These are phyloP conservation scores for Solen grandis DNA, from an alignment of 1,140 invertebrate species.

Conservation along the genomic window DNA sequence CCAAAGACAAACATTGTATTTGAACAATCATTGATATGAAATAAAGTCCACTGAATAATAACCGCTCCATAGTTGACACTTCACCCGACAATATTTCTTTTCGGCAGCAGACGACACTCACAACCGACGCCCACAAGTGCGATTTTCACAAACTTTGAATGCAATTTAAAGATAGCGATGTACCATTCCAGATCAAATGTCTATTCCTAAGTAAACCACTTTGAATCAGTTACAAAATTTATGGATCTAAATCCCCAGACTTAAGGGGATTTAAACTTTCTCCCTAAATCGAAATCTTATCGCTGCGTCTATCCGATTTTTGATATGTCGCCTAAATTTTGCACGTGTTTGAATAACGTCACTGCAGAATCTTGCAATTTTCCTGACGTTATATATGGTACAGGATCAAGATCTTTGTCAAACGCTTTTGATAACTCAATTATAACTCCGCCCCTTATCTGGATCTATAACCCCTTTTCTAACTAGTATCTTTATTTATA, in stretches of 20 bases:
- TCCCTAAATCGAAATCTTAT: conserved; percentile 44
- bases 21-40: neutral
- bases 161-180: neutral
- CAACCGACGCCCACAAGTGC: neutral
- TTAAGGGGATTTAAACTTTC: conserved; percentile 57
- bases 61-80: neutral
- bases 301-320: conserved; percentile 39
- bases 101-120: neutral
- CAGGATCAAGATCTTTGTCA: neutral
- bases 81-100: neutral
- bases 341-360: conserved; percentile 6
- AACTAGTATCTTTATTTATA: too few species aligned
- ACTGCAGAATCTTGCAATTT: neutral
- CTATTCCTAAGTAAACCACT: neutral
- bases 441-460: neutral
- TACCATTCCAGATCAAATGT: conserved; percentile 17
- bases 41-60: neutral
- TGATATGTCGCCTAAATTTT: conserved; percentile 31
- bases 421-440: neutral
- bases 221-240: conserved; percentile 22
- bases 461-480: neutral
- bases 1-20: neutral
- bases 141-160: neutral
- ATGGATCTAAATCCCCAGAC: conserved; percentile 51
- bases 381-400: neutral